These are phyloP conservation scores for Zaprionus africanus DNA, from an alignment of 1,140 invertebrate species.

Conservation along the genomic window DNA sequence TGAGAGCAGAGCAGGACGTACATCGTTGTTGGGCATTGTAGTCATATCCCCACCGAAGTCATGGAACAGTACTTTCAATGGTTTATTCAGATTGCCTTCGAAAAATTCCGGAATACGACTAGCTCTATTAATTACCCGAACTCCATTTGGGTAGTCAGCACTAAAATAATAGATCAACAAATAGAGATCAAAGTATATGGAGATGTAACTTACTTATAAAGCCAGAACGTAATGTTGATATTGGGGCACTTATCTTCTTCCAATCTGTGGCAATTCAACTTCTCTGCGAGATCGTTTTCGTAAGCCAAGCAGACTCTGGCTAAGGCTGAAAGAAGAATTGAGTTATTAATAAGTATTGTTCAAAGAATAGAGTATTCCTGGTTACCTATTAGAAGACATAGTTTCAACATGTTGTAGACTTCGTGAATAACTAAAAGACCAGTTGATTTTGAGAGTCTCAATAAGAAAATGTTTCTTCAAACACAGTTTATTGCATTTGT, in stretches of 20 bases:
- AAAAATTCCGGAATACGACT: not conserved
- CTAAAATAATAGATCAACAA: not conserved
- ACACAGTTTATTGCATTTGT: not conserved
- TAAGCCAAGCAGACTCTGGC: not conserved
- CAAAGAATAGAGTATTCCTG: no score
- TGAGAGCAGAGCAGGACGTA: conserved; percentile 12
- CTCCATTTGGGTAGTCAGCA: not conserved
- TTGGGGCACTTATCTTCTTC: conserved; percentile 27
- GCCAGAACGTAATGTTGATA: conserved; percentile 37
- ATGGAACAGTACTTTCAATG: conserved; percentile 46
- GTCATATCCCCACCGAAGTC: conserved; percentile 17
- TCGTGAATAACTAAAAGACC: no score
- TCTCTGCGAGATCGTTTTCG: not conserved
- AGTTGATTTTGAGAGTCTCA: not conserved
- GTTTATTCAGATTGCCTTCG: not conserved
- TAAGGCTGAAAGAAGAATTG: not conserved
- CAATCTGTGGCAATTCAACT: conserved; percentile 15
- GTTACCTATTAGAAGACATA: conserved; percentile 3
- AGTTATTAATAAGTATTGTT: not conserved
- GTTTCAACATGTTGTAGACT: conserved; percentile 9
- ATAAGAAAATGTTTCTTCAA: not conserved
- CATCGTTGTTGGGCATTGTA: conserved; percentile 10
- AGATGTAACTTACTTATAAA: conserved; percentile 38
- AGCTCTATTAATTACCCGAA: not conserved
- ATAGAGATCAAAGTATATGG: not conserved